Evolutionary conservation across 2,888 invertebrate species (phyloP), one percentile per base, ranked within the genome.

Genomic region (Macaria liturata): DNA sequence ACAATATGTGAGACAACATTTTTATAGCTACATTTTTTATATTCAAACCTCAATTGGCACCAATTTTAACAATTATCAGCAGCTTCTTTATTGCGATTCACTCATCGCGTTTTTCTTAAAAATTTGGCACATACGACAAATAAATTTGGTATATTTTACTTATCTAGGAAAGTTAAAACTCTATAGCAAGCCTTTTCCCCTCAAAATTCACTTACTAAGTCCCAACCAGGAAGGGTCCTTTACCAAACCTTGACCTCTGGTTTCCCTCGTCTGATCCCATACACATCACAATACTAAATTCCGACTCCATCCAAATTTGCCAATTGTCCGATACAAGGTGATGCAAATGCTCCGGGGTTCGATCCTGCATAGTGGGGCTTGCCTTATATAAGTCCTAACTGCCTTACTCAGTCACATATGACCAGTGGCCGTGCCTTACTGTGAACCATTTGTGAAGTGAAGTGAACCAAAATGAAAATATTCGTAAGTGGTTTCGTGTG

Each of bases 321-420:
- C 63, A 66, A 65, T 62, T 65, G 65, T 61, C 60, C 55, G 59
- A 9, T 46, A 52, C 64, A 56, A 64, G 62, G 67, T 74, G 70
- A 70, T 65, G 71, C 73, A 71, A 74, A 51, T 50, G 50, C 43
- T 20, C 20, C 44, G 30, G 72, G 55, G 52, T 56, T 54, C 40
- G 44, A 66, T 70, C 74, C 73, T 69, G 64, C 66, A 73, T 72
- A 80, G 84, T 79, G 84, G 84, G 84, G 82, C 73, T 53, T 69
- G 75, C 70, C 81, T 84, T 87, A 87, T 87, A 87, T 84, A 87
- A 86, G 65, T 74, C 71, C 70, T 68, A 65, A 63, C 46, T 67
- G 60, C 56, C 51, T 50, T 64, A 44, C 59, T 55, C 60, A 68
- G 71, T 70, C 77, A 83, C 82, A 84, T 75, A 85, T 82, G 73